Evolutionary conservation across 2,888 invertebrate genomes (phyloP).

Genomic region (Autographa pulchrina): DNA sequence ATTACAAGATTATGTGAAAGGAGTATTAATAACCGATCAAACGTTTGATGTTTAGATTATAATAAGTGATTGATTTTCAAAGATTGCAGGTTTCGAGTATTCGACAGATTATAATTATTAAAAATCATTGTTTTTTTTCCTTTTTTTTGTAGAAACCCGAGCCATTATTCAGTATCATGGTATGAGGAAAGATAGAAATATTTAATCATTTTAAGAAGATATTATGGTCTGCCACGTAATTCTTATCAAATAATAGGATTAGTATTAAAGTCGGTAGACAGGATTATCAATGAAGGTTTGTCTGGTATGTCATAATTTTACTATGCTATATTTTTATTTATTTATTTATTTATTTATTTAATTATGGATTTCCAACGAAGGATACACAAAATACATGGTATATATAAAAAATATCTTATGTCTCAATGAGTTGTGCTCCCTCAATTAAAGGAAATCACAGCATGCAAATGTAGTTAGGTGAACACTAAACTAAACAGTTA

Average conservation of each 20-base stretch:
- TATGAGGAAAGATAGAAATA: neutral
- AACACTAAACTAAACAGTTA: too few relatives aligned
- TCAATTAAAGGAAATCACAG: too few relatives aligned
- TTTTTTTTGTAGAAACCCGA: neutral
- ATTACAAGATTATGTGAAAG: neutral
- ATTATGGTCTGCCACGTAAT: neutral
- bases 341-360: too few relatives aligned
- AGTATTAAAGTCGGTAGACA: neutral
- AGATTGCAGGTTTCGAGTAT: neutral
- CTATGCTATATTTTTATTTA: too few relatives aligned
- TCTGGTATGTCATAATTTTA: neutral
- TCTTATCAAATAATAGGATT: conserved; percentile 2
- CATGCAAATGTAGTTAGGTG: too few relatives aligned
- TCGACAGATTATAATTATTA: neutral
- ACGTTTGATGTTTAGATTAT: neutral
- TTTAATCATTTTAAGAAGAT: conserved; percentile 2
- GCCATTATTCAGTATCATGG: neutral
- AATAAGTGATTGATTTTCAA: neutral
- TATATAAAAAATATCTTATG: too few relatives aligned
- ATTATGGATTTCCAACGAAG: too few relatives aligned
- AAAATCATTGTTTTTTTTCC: neutral
- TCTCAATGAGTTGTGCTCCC: too few relatives aligned
- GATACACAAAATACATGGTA: too few relatives aligned
- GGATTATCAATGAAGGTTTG: conserved; percentile 1
- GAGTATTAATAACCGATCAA: neutral